Conservation (phyloP, 2,113 vertebrate species). For the Oreotrochilus melanogaster region DNA sequence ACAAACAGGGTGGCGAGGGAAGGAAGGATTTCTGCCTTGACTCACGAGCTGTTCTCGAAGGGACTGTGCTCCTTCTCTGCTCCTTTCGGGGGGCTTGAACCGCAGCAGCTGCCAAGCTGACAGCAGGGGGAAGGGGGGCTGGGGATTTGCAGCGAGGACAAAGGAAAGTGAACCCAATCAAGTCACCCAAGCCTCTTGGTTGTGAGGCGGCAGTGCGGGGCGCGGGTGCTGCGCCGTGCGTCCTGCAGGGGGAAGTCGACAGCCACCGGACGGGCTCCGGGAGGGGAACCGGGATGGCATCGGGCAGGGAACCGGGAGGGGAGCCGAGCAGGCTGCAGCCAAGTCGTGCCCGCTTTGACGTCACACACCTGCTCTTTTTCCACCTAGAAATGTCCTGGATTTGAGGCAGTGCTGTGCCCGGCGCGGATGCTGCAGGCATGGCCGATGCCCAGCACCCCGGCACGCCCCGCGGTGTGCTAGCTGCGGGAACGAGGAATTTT, state of each 20-base stretch:
- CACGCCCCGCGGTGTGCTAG: background rate
- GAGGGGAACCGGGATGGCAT: background rate
- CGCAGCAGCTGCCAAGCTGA: background rate
- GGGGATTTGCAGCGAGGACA: background rate
- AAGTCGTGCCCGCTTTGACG: background rate
- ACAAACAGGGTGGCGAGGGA: background rate
- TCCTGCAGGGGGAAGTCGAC: conserved; percentile 40
- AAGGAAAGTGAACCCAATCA: background rate
- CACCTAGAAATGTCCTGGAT: background rate
- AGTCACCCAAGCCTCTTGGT: no score
- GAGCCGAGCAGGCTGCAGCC: no score
- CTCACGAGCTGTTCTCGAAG: fast-evolving
- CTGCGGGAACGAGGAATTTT: background rate
- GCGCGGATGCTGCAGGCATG: background rate
- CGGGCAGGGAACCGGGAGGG: no score
- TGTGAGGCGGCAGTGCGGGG: background rate
- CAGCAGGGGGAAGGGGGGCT: background rate
- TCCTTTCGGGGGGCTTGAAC: background rate
- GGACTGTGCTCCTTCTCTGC: background rate
- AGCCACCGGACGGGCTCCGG: no score
- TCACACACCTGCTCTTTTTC: no score
- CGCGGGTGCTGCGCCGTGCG: background rate
- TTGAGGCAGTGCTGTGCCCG: background rate
- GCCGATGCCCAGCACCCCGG: background rate
- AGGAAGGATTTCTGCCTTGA: fast-evolving